Conservation (phyloP, 1,140 invertebrate genomes). For the Leptonema lineaticorne region DNA sequence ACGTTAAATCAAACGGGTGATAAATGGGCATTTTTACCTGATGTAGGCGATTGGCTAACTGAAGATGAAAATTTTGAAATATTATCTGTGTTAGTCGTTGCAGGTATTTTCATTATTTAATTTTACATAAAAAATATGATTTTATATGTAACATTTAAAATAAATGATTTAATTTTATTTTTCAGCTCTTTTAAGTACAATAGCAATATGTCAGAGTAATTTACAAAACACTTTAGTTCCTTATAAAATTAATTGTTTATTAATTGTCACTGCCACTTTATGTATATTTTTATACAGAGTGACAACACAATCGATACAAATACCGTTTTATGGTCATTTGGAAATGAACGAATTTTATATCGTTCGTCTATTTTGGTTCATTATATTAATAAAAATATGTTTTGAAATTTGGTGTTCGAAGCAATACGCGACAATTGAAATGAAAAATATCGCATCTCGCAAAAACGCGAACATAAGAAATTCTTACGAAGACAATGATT, state of each 20-base stretch:
- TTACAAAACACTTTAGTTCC: constrained; percentile 20
- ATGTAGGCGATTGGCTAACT: constrained; percentile 67
- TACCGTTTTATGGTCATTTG: constrained; percentile 39
- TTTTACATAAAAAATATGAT: neutral
- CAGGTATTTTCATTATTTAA: constrained; percentile 48
- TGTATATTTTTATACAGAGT: constrained; percentile 49
- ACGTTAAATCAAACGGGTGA: constrained; percentile 84
- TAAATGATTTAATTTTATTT: constrained; percentile 29
- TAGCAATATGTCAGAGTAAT: constrained; percentile 29
- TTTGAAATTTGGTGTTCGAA: constrained; percentile 49
- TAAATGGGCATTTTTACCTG: constrained; percentile 74
- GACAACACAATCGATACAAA: constrained; percentile 41
- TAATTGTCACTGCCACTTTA: constrained; percentile 44
- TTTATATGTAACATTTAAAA: neutral
- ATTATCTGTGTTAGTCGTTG: constrained; percentile 56
- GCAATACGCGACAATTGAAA: constrained; percentile 42
- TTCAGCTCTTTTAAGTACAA: constrained; percentile 30
- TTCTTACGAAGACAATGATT: neutral
- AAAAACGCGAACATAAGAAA: neutral
- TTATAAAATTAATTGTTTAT: constrained; percentile 47
- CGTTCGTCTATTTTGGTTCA: constrained; percentile 50
- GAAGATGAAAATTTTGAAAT: constrained; percentile 55
- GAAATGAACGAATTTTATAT: constrained; percentile 45
- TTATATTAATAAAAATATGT: constrained; percentile 46
- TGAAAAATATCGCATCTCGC: neutral